phyloP scores from a whole-genome alignment of 2,888 invertebrate genomes.

The Gymnosoma rotundatum region DNA sequence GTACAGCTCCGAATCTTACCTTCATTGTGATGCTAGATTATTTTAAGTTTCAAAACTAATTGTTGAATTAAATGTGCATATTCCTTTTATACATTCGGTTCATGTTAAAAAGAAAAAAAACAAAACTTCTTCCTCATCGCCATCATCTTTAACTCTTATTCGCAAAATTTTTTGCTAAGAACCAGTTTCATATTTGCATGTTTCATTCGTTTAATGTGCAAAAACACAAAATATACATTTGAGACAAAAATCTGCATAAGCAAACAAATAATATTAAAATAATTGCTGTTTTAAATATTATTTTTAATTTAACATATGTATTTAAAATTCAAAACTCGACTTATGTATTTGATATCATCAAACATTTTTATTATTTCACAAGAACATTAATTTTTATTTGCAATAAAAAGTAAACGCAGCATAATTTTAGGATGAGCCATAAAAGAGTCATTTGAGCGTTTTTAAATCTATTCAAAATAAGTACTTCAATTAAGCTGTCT shows the following conservation, averaged over 20 bases:
- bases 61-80: neutral
- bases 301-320: constrained; percentile 3
- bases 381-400: neutral
- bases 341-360: neutral
- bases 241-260: constrained; percentile 6
- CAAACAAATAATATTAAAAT: constrained; percentile 1
- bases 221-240: neutral
- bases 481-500: neutral
- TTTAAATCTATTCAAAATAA: neutral
- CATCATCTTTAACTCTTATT: neutral
- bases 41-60: constrained; percentile 51
- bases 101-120: neutral
- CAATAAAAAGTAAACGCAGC: neutral
- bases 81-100: constrained; percentile 49
- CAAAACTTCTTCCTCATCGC: constrained; percentile 18
- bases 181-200: constrained; percentile 13
- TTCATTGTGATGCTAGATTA: constrained; percentile 43
- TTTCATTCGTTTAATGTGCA: neutral
- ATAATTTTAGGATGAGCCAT: neutral
- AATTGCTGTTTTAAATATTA: constrained; percentile 11
- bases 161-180: neutral
- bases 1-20: constrained; percentile 22
- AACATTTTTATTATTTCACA: constrained; percentile 10
- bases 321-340: constrained; percentile 20
- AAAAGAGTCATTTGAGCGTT: neutral